Evolutionary conservation across 1,140 invertebrate species (phyloP).

Genomic region (Drosophila orena): DNA sequence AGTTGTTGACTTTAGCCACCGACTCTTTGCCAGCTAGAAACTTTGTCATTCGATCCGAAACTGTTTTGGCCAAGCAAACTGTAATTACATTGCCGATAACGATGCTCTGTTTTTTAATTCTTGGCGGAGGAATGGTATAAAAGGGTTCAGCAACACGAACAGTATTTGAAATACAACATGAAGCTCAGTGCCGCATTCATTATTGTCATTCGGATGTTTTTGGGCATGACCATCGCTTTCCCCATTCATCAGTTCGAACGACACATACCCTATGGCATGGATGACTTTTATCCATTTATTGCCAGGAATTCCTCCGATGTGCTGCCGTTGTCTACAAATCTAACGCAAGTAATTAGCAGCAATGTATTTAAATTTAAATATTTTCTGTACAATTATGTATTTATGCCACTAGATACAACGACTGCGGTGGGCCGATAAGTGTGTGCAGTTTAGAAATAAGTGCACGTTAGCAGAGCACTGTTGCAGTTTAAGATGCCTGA

Average conservation of each 20-base stretch:
- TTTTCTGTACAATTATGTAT: not conserved
- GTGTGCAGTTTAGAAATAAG: not conserved
- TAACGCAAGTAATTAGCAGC: constrained; percentile 3
- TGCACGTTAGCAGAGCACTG: constrained; percentile 26
- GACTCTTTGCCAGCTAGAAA: constrained; percentile 34
- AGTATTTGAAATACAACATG: not conserved
- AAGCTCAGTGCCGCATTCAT: not conserved
- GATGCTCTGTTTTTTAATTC: not conserved
- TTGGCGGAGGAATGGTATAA: not conserved
- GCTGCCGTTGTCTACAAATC: constrained; percentile 6
- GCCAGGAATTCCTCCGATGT: not conserved
- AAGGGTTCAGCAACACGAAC: not conserved
- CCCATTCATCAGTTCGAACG: not conserved
- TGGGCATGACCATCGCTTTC: not conserved
- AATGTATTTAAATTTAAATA: not conserved
- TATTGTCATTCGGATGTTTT: not conserved
- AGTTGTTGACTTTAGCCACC: constrained; percentile 56
- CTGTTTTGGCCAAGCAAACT: constrained; percentile 20
- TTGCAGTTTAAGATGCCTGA: constrained; percentile 20
- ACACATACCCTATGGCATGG: not conserved
- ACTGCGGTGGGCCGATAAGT: constrained; percentile 3
- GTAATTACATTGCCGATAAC: not conserved
- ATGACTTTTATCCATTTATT: not conserved
- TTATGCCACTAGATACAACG: not conserved
- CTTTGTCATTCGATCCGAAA: not conserved